phyloP scores from a whole-genome alignment of 2,113 vertebrate genomes.

The Chloropsis cyanopogon region DNA sequence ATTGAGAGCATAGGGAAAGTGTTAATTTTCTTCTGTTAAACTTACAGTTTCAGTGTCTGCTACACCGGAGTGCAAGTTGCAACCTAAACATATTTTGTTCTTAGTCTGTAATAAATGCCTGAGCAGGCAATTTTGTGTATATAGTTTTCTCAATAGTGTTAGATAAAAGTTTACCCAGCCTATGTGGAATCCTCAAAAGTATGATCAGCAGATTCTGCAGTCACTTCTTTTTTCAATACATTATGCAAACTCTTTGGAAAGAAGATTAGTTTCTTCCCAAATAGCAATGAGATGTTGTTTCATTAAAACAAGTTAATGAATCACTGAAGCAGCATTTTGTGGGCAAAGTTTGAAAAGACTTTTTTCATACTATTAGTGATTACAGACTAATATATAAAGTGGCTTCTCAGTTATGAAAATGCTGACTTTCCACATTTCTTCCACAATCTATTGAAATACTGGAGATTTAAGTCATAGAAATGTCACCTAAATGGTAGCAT shows the following conservation, averaged over 20 bases:
- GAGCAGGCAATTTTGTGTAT: not conserved
- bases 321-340: conserved; percentile 47
- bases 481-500: not conserved
- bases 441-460: not conserved
- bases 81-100: conserved; percentile 13
- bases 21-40: not conserved
- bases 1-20: not conserved
- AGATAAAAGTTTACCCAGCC: conserved; percentile 19
- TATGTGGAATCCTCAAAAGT: conserved; percentile 15
- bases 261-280: conserved; percentile 36
- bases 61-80: not conserved
- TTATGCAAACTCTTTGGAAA: conserved; percentile 32
- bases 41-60: not conserved
- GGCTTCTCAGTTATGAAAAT: not conserved
- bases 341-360: not conserved
- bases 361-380: not conserved
- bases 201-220: conserved; percentile 41
- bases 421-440: not conserved
- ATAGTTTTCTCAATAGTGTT: not conserved
- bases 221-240: conserved; percentile 27
- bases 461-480: not conserved
- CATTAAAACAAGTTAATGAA: conserved; percentile 43
- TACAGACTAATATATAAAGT: not conserved
- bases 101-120: conserved; percentile 1
- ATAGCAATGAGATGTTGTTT: conserved; percentile 16